A percentile compares a stretch with the other conserved stretches of the same genome.
These are phyloP conservation scores for Microtus agrestis DNA, from an alignment of 2,797 vertebrate genomes.

Conservation along the genomic window DNA sequence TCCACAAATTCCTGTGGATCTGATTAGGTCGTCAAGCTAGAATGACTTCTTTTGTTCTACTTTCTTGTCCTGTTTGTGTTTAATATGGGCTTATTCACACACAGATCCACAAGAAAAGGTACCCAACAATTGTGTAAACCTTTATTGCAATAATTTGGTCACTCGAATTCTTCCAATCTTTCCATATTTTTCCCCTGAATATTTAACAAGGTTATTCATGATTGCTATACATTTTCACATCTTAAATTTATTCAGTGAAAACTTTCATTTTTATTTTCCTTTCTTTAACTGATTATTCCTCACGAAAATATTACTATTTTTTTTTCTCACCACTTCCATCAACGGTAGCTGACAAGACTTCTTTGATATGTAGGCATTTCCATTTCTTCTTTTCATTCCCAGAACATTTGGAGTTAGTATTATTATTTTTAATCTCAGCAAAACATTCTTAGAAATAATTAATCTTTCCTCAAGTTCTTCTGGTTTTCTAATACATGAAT, in stretches of 20 bases:
- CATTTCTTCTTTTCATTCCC: slow-evolving; percentile 12
- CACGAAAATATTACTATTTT: background rate
- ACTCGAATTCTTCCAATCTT: background rate
- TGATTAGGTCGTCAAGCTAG: background rate
- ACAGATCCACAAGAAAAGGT: background rate
- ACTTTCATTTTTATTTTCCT: background rate
- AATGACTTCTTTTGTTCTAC: background rate
- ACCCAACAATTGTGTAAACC: background rate
- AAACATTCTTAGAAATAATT: background rate
- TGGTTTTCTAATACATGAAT: slow-evolving; percentile 19
- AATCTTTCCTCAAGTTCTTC: background rate
- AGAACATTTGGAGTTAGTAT: background rate
- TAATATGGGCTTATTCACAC: background rate
- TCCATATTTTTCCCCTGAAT: background rate
- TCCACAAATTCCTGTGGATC: background rate
- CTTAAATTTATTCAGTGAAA: background rate
- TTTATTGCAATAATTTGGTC: background rate
- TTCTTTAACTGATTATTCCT: background rate
- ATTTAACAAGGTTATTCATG: background rate
- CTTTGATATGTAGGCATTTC: slow-evolving; percentile 3
- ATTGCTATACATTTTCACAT: background rate
- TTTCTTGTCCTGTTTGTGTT: background rate
- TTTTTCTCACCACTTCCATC: background rate
- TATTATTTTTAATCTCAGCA: background rate
- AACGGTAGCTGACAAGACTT: background rate